Percentiles rank a stretch among this genome's conserved stretches.
These are phyloP conservation scores for Slavum lentiscoides DNA, from an alignment of 2,888 invertebrate genomes.

Conservation along the genomic window DNA sequence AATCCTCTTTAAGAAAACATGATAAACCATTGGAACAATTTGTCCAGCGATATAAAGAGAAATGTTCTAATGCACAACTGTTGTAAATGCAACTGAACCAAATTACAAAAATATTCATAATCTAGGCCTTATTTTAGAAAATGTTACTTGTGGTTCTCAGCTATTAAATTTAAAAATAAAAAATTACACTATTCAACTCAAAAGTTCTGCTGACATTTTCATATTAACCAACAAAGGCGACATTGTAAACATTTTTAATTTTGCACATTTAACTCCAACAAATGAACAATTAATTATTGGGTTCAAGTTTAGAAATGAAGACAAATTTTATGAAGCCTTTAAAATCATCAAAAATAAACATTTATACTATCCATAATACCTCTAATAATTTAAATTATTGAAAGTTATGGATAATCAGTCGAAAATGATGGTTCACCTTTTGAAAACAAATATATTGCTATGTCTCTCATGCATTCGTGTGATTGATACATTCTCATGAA, in stretches of 20 bases:
- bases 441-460: not conserved
- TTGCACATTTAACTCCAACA: not conserved
- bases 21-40: constrained; percentile 6
- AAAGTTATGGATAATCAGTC: not conserved
- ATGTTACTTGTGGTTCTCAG: not conserved
- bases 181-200: not conserved
- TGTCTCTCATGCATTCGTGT: not conserved
- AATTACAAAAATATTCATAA: constrained; percentile 6
- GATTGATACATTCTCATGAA: too few species aligned
- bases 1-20: not conserved
- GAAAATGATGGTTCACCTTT: not conserved
- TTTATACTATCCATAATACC: not conserved
- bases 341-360: constrained; percentile 11
- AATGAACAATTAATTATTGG: not conserved
- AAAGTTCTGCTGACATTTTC: not conserved
- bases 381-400: not conserved
- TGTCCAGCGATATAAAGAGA: not conserved
- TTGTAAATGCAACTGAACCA: not conserved
- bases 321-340: not conserved
- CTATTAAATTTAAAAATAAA: not conserved
- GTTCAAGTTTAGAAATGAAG: constrained; percentile 6
- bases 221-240: not conserved
- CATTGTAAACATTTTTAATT: constrained; percentile 10
- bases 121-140: not conserved
- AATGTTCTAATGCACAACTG: not conserved